A percentile compares a stretch with the other conserved stretches of the same genome.
These are phyloP conservation scores for Aphelenchoides avenae DNA, from an alignment of 1,140 invertebrate genomes.

Conservation along the genomic window DNA sequence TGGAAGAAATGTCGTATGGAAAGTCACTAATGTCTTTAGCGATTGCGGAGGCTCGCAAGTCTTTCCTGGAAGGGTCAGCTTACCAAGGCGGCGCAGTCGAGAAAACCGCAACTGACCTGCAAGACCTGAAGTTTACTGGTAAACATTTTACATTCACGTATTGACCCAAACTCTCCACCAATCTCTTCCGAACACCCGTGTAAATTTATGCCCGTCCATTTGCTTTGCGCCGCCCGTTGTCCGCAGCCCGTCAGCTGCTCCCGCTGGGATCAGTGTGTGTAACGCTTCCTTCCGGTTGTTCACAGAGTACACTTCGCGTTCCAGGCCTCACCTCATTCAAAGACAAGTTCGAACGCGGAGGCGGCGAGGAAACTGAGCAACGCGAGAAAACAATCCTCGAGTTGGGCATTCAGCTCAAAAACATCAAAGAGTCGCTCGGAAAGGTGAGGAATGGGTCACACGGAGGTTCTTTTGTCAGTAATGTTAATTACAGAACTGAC, in stretches of 20 bases:
- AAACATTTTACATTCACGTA: too few species aligned
- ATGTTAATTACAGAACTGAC: not conserved
- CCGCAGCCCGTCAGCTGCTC: too few species aligned
- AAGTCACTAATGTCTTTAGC: slow-evolving; percentile 23
- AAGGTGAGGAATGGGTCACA: slow-evolving; percentile 30
- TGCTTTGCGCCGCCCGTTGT: too few species aligned
- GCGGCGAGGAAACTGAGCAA: slow-evolving; percentile 29
- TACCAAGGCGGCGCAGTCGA: slow-evolving; percentile 41
- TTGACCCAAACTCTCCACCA: too few species aligned
- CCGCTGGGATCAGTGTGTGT: too few species aligned
- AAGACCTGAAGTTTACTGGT: slow-evolving; percentile 40
- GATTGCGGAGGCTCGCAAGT: slow-evolving; percentile 49
- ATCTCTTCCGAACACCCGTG: too few species aligned
- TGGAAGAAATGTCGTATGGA: not conserved
- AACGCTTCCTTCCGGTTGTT: too few species aligned
- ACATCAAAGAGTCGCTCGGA: slow-evolving; percentile 51
- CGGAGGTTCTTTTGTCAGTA: not conserved
- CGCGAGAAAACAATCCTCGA: slow-evolving; percentile 46
- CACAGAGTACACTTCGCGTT: too few species aligned
- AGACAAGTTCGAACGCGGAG: slow-evolving; percentile 55
- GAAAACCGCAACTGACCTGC: slow-evolving; percentile 35
- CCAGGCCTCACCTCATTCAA: slow-evolving; percentile 51
- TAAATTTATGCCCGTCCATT: too few species aligned
- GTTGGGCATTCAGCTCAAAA: slow-evolving; percentile 52
- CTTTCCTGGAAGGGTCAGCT: slow-evolving; percentile 50